Evolutionary conservation across 2,113 vertebrate species (phyloP), one percentile per base, ranked within the genome.

Genomic region (Anser brachyrhynchus): DNA sequence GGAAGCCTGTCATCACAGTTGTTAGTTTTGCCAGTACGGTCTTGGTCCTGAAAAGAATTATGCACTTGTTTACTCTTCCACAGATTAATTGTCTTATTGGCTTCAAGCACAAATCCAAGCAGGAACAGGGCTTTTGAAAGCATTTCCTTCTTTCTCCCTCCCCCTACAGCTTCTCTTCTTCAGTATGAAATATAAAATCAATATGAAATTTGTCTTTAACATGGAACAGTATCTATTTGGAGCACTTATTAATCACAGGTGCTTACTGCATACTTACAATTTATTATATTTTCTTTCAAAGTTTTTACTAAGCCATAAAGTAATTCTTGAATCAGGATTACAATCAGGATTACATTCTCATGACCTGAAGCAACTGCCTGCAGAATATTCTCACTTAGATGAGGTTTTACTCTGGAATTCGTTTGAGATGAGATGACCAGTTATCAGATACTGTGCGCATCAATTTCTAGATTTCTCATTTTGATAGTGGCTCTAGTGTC

Each of bases 221-320:
- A n/a, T 0, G 0, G 13, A 84, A 14, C 1, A 31, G 6, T 39
- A 11, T 14, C 11, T 69, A 41, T 2, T 72, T 12, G 0, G 6
- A 52, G 3, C 51, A 2, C 1, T 65, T 51, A 67, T 49, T 23
- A 19, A 17, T 75, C 82, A 16, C 10, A 70, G 18, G 3, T 3
- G 1, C 3, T 73, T 65, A 41, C 17, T 41, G 37, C 39, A 41
- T 6, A 18, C 17, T 29, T 41, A 29, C 11, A 41, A 41, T 29
- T 52, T 4, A 19, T 25, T 67, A 11, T 11, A 5, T 39, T 55
- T 75, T 73, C 19, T 31, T 43, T 21, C 39, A 41, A 28, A 64
- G 11, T 3, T 62, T 67, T 87, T 70, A 28, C 65, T 69, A 25
- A 25, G 5, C 1, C 4, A 14, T 49, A 44, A 91, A 16, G 41